Conservation (phyloP, 2,888 invertebrate species). For the Clanis bilineata region DNA sequence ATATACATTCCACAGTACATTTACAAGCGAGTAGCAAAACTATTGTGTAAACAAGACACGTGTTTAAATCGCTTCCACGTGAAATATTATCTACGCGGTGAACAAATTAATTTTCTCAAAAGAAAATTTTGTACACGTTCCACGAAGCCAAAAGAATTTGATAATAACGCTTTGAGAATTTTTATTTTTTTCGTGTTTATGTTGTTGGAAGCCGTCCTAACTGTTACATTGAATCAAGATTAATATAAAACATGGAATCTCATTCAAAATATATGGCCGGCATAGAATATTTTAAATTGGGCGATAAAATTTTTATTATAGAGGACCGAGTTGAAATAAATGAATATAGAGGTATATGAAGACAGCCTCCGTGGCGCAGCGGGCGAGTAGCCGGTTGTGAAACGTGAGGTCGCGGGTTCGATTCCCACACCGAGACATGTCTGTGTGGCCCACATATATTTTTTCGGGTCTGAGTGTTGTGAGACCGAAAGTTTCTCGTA, state of each 20-base stretch:
- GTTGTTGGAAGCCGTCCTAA: slow-evolving; percentile 4
- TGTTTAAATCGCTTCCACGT: slow-evolving; percentile 57
- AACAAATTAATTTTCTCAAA: slow-evolving; percentile 51
- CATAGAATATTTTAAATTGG: neutral
- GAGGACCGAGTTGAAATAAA: neutral
- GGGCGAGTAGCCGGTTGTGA: no score
- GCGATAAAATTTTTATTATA: neutral
- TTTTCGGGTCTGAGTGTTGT: no score
- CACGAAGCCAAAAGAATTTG: slow-evolving; percentile 20
- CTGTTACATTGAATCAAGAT: slow-evolving; percentile 7
- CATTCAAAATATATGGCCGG: neutral
- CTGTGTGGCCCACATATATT: no score
- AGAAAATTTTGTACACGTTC: slow-evolving; percentile 31
- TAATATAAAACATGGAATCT: slow-evolving; percentile 5
- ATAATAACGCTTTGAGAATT: slow-evolving; percentile 22
- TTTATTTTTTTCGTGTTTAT: slow-evolving; percentile 9
- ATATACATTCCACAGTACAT: slow-evolving; percentile 47
- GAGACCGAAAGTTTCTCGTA: no score
- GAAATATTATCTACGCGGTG: slow-evolving; percentile 45
- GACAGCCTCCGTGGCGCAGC: no score
- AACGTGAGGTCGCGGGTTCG: no score
- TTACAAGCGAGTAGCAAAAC: slow-evolving; percentile 42
- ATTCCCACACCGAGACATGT: no score
- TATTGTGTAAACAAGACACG: slow-evolving; percentile 63
- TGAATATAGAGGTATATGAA: neutral